Conservation (phyloP, 2,888 invertebrate genomes). For the Disparrhopalites patrizii region DNA sequence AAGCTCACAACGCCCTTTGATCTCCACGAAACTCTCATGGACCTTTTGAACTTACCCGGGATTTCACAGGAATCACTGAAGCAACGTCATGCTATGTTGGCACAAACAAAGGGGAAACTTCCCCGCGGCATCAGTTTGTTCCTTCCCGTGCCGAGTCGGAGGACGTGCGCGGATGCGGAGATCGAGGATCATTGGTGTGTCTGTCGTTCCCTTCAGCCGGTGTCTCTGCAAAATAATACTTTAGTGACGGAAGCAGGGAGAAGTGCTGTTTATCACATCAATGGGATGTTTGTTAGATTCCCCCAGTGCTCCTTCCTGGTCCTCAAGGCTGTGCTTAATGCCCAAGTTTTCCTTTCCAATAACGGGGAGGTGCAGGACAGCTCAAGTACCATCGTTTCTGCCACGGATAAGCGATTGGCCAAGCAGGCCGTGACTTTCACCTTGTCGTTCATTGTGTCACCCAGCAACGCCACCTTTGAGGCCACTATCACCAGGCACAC, state of each 20-base stretch:
- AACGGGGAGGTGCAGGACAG: background rate
- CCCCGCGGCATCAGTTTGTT: constrained; percentile 71
- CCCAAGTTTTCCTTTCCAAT: constrained; percentile 52
- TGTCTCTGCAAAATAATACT: constrained; percentile 55
- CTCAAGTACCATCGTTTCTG: background rate
- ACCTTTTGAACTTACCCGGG: constrained; percentile 29
- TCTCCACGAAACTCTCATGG: constrained; percentile 54
- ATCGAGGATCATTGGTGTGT: constrained; percentile 86
- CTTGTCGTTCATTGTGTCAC: background rate
- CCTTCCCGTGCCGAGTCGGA: constrained; percentile 62
- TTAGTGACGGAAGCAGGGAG: constrained; percentile 60
- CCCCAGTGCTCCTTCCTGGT: constrained; percentile 60
- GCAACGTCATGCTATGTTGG: constrained; percentile 48
- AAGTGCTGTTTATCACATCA: constrained; percentile 64
- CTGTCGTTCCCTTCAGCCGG: constrained; percentile 65
- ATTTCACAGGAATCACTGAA: constrained; percentile 16
- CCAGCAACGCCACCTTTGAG: constrained; percentile 21
- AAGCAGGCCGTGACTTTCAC: constrained; percentile 1
- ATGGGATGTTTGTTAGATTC: constrained; percentile 60
- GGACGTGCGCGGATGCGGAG: constrained; percentile 72
- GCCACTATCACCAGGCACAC: constrained; percentile 9
- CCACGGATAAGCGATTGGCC: background rate
- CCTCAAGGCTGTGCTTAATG: constrained; percentile 62
- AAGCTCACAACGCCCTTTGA: constrained; percentile 77
- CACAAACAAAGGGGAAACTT: background rate